These are phyloP conservation scores for Actenoides hombroni DNA, from an alignment of 2,113 vertebrate species.

Conservation along the genomic window DNA sequence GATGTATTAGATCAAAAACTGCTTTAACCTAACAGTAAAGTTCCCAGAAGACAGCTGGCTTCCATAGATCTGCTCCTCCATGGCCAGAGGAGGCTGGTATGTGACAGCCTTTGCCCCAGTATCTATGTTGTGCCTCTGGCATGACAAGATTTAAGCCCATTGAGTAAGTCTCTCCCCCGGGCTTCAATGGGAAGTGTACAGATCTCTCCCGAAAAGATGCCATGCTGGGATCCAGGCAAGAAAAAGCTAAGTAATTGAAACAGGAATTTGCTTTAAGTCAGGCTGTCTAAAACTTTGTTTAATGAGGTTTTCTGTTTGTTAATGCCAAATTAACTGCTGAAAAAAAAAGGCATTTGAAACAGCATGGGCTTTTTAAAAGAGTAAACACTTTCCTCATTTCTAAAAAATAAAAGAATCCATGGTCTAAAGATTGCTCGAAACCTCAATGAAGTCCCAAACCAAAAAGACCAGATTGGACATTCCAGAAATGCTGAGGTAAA, in stretches of 20 bases:
- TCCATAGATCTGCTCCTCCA: accelerated
- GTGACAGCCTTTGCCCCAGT: background rate
- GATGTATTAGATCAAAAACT: background rate
- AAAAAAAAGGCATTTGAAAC: background rate
- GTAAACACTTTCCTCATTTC: background rate
- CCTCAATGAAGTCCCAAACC: background rate
- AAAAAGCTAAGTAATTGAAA: background rate
- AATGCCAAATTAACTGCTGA: background rate
- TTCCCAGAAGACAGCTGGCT: background rate
- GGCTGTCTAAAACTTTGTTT: background rate
- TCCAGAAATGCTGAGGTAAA: background rate
- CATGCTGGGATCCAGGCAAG: background rate
- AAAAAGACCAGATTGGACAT: background rate
- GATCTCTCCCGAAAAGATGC: background rate
- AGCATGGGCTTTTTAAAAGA: background rate
- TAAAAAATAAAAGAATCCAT: background rate
- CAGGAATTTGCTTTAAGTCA: background rate
- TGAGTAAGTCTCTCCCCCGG: accelerated
- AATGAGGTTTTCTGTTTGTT: background rate
- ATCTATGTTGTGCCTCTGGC: background rate
- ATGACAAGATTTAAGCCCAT: background rate
- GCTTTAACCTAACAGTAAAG: background rate
- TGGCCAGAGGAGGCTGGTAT: background rate
- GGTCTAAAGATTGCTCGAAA: background rate
- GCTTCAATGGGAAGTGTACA: background rate